Evolutionary conservation across 2,113 vertebrate species (phyloP).

Genomic region (Actenoides lindsayi): DNA sequence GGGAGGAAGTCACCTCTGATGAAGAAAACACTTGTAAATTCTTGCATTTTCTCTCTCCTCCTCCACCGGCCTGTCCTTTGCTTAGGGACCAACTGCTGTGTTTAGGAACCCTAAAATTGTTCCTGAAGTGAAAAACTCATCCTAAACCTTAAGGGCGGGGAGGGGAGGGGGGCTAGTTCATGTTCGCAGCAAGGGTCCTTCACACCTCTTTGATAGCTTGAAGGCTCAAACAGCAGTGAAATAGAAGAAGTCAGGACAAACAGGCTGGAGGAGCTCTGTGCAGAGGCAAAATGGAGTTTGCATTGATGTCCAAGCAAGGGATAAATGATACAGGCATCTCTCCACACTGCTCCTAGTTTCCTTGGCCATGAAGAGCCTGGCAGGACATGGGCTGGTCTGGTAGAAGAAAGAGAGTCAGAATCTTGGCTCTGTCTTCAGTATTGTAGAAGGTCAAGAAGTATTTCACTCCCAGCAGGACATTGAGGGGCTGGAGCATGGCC

Average conservation of each 20-base stretch:
- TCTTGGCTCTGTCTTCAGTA: not conserved
- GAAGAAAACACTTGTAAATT: not conserved
- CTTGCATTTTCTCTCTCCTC: not conserved
- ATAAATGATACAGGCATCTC: no score
- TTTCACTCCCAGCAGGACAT: no score
- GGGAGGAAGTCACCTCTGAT: not conserved
- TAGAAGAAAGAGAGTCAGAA: not conserved
- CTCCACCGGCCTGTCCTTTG: accelerated
- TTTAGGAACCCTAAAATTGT: not conserved
- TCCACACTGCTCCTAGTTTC: not conserved
- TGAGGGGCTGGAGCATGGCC: no score
- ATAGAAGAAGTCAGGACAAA: no score
- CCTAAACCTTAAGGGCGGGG: not conserved
- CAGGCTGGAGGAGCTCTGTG: no score
- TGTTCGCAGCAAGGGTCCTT: no score
- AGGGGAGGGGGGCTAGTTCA: no score
- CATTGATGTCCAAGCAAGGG: no score
- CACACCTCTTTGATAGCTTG: no score
- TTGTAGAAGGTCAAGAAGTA: not conserved
- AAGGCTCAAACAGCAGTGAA: no score
- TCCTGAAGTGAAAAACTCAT: not conserved
- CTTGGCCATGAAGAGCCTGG: accelerated
- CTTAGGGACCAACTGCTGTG: not conserved
- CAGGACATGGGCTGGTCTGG: not conserved
- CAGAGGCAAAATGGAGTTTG: no score